Evolutionary conservation across 1,140 invertebrate genomes (phyloP).

Genomic region (Tetramorium parvispinum): DNA sequence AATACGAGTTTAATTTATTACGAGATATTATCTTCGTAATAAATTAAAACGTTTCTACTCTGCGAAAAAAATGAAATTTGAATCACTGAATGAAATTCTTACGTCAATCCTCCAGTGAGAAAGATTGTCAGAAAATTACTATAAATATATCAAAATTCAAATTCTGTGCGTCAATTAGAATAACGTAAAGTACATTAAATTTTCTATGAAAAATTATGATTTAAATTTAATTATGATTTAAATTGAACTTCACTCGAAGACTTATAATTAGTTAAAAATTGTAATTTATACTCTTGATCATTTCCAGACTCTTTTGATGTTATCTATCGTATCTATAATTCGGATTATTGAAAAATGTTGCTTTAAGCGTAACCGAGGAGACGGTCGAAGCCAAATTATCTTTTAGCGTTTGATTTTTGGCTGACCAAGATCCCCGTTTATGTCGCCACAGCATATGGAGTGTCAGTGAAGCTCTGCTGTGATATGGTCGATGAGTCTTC

Average conservation of each 20-base stretch:
- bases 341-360: slow-evolving; percentile 71
- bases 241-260: background rate
- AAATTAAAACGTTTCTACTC: background rate
- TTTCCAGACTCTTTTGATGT: slow-evolving; percentile 34
- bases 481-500: slow-evolving; percentile 77
- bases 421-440: background rate
- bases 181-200: background rate
- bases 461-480: slow-evolving; percentile 83
- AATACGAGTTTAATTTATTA: background rate
- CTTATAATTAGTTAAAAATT: background rate
- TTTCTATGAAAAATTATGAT: background rate
- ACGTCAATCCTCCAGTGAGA: background rate
- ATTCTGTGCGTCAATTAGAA: background rate
- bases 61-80: too few relatives aligned
- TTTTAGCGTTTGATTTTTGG: background rate
- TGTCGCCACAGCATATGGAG: slow-evolving; percentile 85
- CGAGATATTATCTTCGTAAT: background rate
- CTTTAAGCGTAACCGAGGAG: slow-evolving; percentile 71
- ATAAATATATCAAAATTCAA: background rate
- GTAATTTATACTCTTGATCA: background rate
- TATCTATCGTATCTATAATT: slow-evolving; percentile 78
- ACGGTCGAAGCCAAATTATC: background rate
- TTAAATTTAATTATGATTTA: background rate
- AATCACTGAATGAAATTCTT: background rate
- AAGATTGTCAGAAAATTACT: background rate